Conservation (phyloP, 2,888 invertebrate genomes). For the Cheilosia urbana region DNA sequence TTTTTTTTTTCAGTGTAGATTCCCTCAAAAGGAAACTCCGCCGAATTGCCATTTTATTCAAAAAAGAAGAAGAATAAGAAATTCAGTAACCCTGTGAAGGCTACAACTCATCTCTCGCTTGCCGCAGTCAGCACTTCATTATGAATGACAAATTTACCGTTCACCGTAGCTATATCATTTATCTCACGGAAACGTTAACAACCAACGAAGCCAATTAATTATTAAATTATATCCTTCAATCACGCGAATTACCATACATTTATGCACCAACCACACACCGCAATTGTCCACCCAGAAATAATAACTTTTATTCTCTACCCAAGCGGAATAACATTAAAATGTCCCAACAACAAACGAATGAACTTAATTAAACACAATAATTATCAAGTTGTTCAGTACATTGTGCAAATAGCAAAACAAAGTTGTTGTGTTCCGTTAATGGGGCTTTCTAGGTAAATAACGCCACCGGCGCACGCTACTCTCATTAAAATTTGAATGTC, state of each 20-base stretch:
- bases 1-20: no score
- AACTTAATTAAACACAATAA: constrained; percentile 60
- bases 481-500: constrained; percentile 24
- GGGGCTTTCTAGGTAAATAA: constrained; percentile 49
- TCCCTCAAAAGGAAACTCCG: no score
- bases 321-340: constrained; percentile 29
- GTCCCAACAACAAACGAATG: constrained; percentile 41
- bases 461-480: constrained; percentile 26
- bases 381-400: constrained; percentile 64
- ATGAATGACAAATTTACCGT: constrained; percentile 4
- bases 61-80: neutral
- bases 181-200: constrained; percentile 31
- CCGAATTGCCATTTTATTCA: no score
- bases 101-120: neutral
- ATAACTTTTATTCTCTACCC: constrained; percentile 15
- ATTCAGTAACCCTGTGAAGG: neutral
- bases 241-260: constrained; percentile 31
- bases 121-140: neutral
- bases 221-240: constrained; percentile 43
- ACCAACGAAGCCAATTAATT: constrained; percentile 43
- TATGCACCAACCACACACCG: neutral
- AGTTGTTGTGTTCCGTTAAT: constrained; percentile 60
- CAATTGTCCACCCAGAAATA: neutral
- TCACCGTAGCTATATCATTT: constrained; percentile 37
- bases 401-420: constrained; percentile 68